A percentile compares a stretch with the other conserved stretches of the same genome.
These are phyloP conservation scores for Drosophila sordidula DNA, from an alignment of 2,888 invertebrate species.

Conservation along the genomic window DNA sequence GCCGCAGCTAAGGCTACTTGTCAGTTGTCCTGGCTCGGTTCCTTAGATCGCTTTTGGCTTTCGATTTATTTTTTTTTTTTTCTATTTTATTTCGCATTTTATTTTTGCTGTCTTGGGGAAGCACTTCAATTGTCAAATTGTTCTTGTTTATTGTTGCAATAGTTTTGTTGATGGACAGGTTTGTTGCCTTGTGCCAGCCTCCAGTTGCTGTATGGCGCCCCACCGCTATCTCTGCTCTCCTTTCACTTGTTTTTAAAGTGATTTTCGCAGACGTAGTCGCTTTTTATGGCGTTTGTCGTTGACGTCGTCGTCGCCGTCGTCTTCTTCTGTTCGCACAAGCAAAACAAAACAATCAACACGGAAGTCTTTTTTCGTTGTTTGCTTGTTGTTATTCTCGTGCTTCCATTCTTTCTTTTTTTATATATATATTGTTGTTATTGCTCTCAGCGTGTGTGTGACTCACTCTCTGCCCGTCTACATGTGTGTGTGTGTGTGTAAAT, in stretches of 20 bases:
- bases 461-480: conserved; percentile 1
- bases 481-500: conserved; percentile 54
- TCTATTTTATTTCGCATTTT: too few relatives aligned
- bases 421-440: conserved; percentile 40
- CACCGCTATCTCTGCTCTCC: conserved; percentile 23
- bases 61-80: conserved; percentile 6
- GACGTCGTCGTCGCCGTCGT: conserved; percentile 47
- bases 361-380: conserved; percentile 72
- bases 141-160: conserved; percentile 80
- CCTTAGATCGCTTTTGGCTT: conserved; percentile 1
- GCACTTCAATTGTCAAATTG: conserved; percentile 81
- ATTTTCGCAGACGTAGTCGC: conserved; percentile 74
- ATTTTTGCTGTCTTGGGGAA: conserved; percentile 34
- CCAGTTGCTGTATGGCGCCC: not conserved
- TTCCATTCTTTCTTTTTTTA: conserved; percentile 33
- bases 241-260: conserved; percentile 78
- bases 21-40: conserved; percentile 34
- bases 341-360: conserved; percentile 78
- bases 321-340: conserved; percentile 56
- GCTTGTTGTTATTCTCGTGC: conserved; percentile 50
- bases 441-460: conserved; percentile 20
- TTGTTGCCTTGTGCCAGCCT: conserved; percentile 43
- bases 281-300: conserved; percentile 73
- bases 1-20: conserved; percentile 51
- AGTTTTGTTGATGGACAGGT: conserved; percentile 78